Base-by-base conservation (phyloP, 1,140 invertebrate genomes). In the Brachionus rubens region DNA sequence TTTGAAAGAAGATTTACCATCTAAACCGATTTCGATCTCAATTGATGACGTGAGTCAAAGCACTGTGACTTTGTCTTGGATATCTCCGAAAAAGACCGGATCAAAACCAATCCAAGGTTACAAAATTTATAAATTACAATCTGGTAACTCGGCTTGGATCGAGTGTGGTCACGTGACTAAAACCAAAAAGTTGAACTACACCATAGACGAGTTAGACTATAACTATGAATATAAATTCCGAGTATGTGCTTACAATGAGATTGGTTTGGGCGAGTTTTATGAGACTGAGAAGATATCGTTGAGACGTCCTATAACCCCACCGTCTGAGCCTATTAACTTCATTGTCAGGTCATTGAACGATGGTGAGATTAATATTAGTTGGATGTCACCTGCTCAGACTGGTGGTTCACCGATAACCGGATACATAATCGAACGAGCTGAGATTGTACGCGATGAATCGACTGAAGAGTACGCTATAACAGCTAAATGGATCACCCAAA, bases 171-270 rank as follows among this genome's bases (percentile, higher is more conserved):
- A 48, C 6, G 16, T 72, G 28, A 54, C 33, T 33, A 33, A 40
- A 33, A 30, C 68, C 2, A 41, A 75, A 43, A 54, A 43, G 33
- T 12, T 75, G 16, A 54, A 1, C 0, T 75, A 56, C 30, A 75
- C 72, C 16, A 36, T 56, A 0, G 19, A 36, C 1, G 48, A 75
- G 28, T 30, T 75, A 1, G 72, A 75, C 36, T 93, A 97, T 84
- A 93, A 93, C 36, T 88, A 88, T 80, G 90, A 91, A 54, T 98
- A 97, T 81, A 94, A 97, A 81, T 98, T 98, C 88, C 88, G 94
- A 70, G 91, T 97, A 6, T 89, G 89, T 67, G 95, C 94, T 36
- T 90, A 96, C 1, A 97, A 97, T 82, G 94, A 96, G 84, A 94
- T 93, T 54, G 95, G 95, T 10, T 91, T 93, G 75, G 94, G 95